Conservation (phyloP, 1,140 invertebrate species). For the Pantala flavescens region DNA sequence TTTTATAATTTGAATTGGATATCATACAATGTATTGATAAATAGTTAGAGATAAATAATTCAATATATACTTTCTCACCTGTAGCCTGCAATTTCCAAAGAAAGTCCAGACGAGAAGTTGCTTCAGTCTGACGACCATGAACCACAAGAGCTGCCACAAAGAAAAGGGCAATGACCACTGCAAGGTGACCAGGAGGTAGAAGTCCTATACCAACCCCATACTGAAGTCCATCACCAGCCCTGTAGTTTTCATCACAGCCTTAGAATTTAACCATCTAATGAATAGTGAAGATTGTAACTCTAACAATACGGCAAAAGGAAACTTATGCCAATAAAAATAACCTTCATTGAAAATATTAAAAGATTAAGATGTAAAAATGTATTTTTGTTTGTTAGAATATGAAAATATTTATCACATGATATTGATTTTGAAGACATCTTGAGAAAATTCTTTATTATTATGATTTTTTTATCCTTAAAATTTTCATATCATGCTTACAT, state of each 20-base stretch:
- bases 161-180: constrained; percentile 49
- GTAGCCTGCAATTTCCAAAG: constrained; percentile 89
- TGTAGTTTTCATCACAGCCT: neutral
- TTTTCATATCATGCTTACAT: no score
- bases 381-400: no score
- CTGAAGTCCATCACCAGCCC: constrained; percentile 21
- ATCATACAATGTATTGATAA: neutral
- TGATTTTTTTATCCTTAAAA: no score
- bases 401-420: no score
- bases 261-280: constrained; percentile 31
- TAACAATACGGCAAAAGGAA: constrained; percentile 24
- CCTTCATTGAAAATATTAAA: no score
- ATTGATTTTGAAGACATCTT: no score
- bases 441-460: no score
- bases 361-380: no score
- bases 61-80: constrained; percentile 36
- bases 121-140: constrained; percentile 82
- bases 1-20: neutral
- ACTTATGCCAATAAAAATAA: neutral
- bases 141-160: constrained; percentile 64
- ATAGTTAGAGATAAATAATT: no score
- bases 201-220: neutral
- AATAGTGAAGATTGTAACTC: constrained; percentile 32
- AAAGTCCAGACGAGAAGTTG: constrained; percentile 78
- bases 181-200: constrained; percentile 33